Evolutionary conservation across 2,888 invertebrate species (phyloP), one percentile per base, ranked within the genome.

Genomic region (Drosophila algonquin): DNA sequence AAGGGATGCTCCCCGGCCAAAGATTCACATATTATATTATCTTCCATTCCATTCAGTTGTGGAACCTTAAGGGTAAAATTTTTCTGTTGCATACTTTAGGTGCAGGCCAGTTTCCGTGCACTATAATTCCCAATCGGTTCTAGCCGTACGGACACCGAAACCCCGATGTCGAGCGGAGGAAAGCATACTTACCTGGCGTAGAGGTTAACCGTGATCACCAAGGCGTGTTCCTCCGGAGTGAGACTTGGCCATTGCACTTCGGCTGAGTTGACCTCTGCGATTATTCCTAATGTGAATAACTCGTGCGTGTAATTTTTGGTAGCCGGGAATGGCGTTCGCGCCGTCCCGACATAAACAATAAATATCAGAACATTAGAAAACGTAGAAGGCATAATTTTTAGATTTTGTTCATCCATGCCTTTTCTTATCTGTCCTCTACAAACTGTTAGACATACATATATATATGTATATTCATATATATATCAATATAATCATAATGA

Each of bases 321-420:
- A 94, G 94, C 93, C 93, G 94, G 94, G 94, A 94, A 94, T 94
- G 91, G 94, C 94, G 94, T 94, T 90, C 93, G 94, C 93, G 93
- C 93, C 93, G 93, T 93, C 94, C 93, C 93, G 93, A 93, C 81
- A 47, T 85, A 2, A 53, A 2, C 1, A 53, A 81, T 77, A 16
- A 35, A 32, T 32, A 32, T 32, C 10, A 12, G 0, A 32, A 3
- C 3, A 9, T 10, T 32, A 9, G 3, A 32, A 12, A 1, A 3
- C 0, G 10, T 3, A 3, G 9, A 32, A n/a, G n/a, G 3, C 21
- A 2, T 32, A 32, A 0, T 32, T 3, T 10, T 3, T 10, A 10
- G 10, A 32, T 32, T 32, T 3, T 32, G 9, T 7, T 6, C 6
- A 6, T 7, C 27, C 7, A 27, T 27, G 27, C 1, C 27, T 27